These are phyloP conservation scores for Struthidea cinerea DNA, from an alignment of 2,113 vertebrate species.

Conservation along the genomic window DNA sequence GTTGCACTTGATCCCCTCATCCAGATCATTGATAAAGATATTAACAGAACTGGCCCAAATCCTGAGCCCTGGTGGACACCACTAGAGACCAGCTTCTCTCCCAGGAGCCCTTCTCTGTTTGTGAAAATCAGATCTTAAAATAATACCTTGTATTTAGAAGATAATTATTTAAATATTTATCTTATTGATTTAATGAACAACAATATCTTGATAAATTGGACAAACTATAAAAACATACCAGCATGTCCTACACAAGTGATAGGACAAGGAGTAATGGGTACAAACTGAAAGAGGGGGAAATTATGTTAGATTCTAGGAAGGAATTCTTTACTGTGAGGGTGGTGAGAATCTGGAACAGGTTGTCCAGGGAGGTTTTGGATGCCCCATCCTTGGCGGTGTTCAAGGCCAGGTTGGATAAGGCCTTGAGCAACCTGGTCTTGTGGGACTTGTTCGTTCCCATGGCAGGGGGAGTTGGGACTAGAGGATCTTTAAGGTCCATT, in stretches of 20 bases:
- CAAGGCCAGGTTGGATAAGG: not conserved
- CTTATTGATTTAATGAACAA: not conserved
- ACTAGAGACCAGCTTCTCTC: not conserved
- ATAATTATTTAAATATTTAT: not conserved
- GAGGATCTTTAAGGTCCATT: not conserved
- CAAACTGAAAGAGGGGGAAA: not conserved
- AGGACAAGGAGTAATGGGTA: not conserved
- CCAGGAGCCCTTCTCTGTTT: not conserved
- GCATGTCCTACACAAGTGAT: not conserved
- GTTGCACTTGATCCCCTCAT: not conserved
- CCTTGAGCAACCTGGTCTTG: not conserved
- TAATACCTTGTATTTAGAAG: not conserved
- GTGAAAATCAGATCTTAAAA: not conserved
- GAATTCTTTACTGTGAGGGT: not conserved
- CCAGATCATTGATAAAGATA: not conserved
- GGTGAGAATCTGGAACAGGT: not conserved
- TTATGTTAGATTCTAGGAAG: not conserved
- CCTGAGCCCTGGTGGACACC: too few species aligned
- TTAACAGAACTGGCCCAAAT: not conserved
- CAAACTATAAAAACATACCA: not conserved
- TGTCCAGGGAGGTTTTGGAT: not conserved
- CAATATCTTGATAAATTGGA: not conserved
- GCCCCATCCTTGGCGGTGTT: not conserved
- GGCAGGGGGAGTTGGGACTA: not conserved
- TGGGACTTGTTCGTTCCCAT: not conserved